Base-by-base conservation (phyloP, 2,888 invertebrate species). In the Heliconius erato region DNA sequence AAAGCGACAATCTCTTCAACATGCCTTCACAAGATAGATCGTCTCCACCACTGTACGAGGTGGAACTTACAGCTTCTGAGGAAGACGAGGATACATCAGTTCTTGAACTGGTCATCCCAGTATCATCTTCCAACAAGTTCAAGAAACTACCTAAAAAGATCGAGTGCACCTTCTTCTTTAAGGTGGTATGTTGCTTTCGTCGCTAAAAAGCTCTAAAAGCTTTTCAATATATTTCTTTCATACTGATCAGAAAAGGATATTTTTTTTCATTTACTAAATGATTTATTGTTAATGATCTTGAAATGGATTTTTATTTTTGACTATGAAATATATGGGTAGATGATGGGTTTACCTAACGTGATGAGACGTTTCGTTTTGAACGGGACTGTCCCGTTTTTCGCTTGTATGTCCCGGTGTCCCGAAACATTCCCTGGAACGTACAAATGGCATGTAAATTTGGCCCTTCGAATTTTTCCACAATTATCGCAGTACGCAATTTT, bases 31-130 rank as follows among this genome's bases (percentile, higher is more conserved):
- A 89, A 0, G 94, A 91, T 65, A 90, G 93, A 0, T 88, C 91
- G 0, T 94, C 95, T 0, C 93, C 95, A 0, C 93, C 93, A 0
- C 92, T 95, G 3, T 93, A 89, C 83, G 95, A 95, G 85, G 92
- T 95, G 6, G 95, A 95, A 81, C 89, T 95, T 5, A 95, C 95
- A 0, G 94, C 95, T 0, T 95, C 95, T 0, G 95, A 95, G 35
- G 95, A 96, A 86, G 96, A 96, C 2, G 95, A 95, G 26, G 95
- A 95, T 49, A 90, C 85, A 0, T 95, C 95, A 0, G 92, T 94
- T 0, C 85, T 95, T 2, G 95, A 96, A 80, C 89, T 96, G 79
- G 95, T 96, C 3, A 95, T 95, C 5, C 95, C 78, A 44, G 28
- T 78, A 44, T 23, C 40, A 76, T 63, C 74, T 23, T 32, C 76